Base-by-base conservation (phyloP, 2,797 vertebrate species). In the Knipowitschia caucasica region DNA sequence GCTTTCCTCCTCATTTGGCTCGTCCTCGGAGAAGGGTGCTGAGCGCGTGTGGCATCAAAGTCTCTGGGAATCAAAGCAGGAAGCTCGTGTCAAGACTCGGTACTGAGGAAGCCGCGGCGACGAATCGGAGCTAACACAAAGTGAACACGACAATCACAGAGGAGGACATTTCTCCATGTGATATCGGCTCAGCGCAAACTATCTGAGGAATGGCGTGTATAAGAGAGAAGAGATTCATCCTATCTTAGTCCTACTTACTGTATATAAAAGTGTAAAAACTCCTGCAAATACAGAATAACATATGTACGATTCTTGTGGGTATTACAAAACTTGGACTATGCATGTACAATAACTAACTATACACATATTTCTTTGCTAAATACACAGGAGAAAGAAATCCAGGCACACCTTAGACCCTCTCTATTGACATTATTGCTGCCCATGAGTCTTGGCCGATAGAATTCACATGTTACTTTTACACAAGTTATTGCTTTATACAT, bases 1-100 rank as follows among this genome's bases (percentile, higher is more conserved):
- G 67, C 66, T 75, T 71, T 78, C 43, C 62, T 50, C 56, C 73
- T 78, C 66, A 62, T 74, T 86, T 73, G 61, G 56, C 62, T 77
- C 65, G 49, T 69, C 64, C 53, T 70, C 63, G 58, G 75, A 77
- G 78, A 75, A 52, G 68, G 73, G 64, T 50, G 35, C 55, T 59
- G 63, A 20, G 36, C 49, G 40, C 44, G 44, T 56, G 56, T 63
- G 71, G 77, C 70, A 83, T 82, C 72, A 82, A 84, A 81, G 69
- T 34, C 56, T 52, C 68, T 69, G 50, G 33, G 33, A 77, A 62
- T 80, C 67, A 75, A 78, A 82, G 66, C 50, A 44, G 63, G 58
- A 64, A 31, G 42, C 46, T 38, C 36, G 27, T 54, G 67, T 67
- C 67, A 64, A 51, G 63, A 49, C 60, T 40, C 50, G 52, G 52